Base-by-base conservation (phyloP, 2,888 invertebrate species). In the Drosophila affinis region DNA sequence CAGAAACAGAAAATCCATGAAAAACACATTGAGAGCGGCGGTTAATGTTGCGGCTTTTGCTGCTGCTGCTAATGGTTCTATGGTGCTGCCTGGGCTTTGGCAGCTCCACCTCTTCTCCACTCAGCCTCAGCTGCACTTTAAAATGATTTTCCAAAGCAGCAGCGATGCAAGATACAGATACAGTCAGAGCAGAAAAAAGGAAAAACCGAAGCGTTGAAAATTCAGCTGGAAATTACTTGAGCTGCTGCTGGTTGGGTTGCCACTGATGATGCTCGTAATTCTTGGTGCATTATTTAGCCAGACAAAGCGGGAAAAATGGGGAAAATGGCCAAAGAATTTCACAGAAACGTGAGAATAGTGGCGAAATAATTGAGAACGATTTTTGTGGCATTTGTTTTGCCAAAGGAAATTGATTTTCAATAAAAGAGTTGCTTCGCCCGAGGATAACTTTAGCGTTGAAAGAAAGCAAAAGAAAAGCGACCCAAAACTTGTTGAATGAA, bases 201-300 rank as follows among this genome's bases (percentile, higher is more conserved):
- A 76, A 63, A 83, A 81, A 67, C 46, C 72, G 52, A 82, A 85
- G 82, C 83, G 80, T 82, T 82, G 71, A 75, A 85, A 82, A 85
- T 85, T 82, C 79, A 80, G 72, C 80, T 80, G 62, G 72, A 81
- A 81, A 85, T 81, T 78, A 80, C 83, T 78, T 86, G 77, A 72
- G 75, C 74, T 78, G 62, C 32, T 60, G 53, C 14, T 32, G 63
- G n/a, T n/a, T n/a, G n/a, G 52, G 53, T 12, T 74, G 62, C 54
- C 57, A 73, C 60, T 69, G 55, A n/a, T 74, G 62, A 56, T 60
- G 76, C 60, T 69, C 55, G 67, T 56, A 78, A 65, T 75, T 65
- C 70, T 69, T 54, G 69, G 51, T 51, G 79, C 79, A 72, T 72
- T 71, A 71, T 63, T 72, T 72, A 71, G 72, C 58, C 64, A 55